Evolutionary conservation across 2,113 vertebrate genomes (phyloP).

Genomic region (Todiramphus saurophagus): DNA sequence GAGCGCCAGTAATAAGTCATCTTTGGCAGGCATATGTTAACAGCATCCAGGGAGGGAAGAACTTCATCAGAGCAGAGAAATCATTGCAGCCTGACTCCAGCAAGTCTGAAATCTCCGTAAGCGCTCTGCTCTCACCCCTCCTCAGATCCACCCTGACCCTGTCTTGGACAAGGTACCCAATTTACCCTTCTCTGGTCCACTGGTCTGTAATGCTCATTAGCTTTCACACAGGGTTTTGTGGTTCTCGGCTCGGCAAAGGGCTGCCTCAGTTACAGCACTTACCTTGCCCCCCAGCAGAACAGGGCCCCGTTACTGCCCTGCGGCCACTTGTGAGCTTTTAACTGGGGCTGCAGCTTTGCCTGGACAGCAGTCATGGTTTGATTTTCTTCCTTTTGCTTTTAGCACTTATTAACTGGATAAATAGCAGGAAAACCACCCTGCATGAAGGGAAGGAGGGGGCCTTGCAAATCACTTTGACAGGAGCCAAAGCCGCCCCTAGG

Average conservation of each 20-base stretch:
- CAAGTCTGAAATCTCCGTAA: not conserved
- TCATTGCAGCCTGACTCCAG: not conserved
- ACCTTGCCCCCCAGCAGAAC: not conserved
- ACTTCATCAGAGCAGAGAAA: not conserved
- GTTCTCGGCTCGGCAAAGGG: not conserved
- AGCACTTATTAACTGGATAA: not conserved
- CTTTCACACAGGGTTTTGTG: not conserved
- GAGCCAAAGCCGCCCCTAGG: fast-evolving
- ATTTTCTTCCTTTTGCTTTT: not conserved
- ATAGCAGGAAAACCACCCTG: not conserved
- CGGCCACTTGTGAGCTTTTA: not conserved
- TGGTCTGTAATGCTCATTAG: not conserved
- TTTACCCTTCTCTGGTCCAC: not conserved
- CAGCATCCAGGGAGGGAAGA: not conserved
- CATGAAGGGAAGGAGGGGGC: not conserved
- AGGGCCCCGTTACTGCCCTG: fast-evolving
- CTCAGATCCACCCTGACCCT: not conserved
- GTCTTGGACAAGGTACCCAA: not conserved
- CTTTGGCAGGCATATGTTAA: not conserved
- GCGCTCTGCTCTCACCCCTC: not conserved
- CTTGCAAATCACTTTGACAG: not conserved
- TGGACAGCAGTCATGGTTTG: not conserved
- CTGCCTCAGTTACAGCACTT: not conserved
- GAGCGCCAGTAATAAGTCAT: not conserved
- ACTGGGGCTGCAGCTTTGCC: not conserved